Conservation (phyloP, 2,113 vertebrate species). For the Caranx melampygus region DNA sequence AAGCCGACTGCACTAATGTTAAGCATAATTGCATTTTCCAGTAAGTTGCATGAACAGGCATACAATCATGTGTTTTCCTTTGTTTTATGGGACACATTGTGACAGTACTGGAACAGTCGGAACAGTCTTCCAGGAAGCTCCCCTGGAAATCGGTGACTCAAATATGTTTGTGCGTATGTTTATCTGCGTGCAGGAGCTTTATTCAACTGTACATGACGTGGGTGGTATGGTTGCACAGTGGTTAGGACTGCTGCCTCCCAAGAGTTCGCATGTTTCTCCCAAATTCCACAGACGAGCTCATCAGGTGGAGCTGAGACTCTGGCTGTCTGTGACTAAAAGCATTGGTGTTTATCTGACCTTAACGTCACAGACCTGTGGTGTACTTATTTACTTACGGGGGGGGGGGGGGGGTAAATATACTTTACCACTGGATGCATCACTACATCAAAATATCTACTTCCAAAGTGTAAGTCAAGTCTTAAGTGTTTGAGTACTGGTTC, state of each 20-base stretch:
- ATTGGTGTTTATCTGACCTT: background rate
- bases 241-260: conserved; percentile 48
- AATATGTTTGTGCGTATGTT: conserved; percentile 1
- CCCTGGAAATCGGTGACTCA: conserved; percentile 24
- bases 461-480: background rate
- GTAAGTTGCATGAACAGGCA: conserved; percentile 41
- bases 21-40: conserved; percentile 52
- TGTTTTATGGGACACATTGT: conserved; percentile 32
- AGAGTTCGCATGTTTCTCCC: conserved; percentile 50
- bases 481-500: background rate
- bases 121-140: conserved; percentile 49
- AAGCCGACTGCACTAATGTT: conserved; percentile 44
- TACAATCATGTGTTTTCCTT: conserved; percentile 40
- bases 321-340: background rate
- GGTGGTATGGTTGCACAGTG: conserved; percentile 59
- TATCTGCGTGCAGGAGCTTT: conserved; percentile 21
- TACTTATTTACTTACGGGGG: background rate
- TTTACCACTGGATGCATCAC: background rate
- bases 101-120: conserved; percentile 30
- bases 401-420: no score
- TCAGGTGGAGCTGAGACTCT: conserved; percentile 37
- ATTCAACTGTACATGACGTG: conserved; percentile 44
- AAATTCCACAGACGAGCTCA: conserved; percentile 41
- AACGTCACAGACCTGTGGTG: background rate
- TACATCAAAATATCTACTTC: background rate